Percentiles rank a stretch among this genome's conserved stretches.
phyloP scores from a whole-genome alignment of 2,113 vertebrate genomes.

The Hypocryptadius cinnamomeus region DNA sequence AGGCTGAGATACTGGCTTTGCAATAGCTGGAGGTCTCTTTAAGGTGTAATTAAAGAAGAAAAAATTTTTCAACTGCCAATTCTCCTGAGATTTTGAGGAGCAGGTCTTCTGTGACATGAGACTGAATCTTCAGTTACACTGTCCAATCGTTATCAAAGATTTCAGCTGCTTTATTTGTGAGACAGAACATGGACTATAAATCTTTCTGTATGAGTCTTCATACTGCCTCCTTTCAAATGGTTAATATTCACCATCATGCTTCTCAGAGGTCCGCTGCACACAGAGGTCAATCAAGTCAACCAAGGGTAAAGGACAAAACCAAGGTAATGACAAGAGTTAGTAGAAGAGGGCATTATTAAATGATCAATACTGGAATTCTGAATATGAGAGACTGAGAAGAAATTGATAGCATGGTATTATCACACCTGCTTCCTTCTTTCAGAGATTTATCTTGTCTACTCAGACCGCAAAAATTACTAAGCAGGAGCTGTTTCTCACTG shows the following conservation, averaged over 20 bases:
- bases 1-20: not conserved
- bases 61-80: not conserved
- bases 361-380: not conserved
- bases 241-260: not conserved
- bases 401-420: not conserved
- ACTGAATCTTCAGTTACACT: not conserved
- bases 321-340: constrained; percentile 1
- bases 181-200: not conserved
- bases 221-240: not conserved
- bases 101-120: not conserved
- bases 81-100: not conserved
- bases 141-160: not conserved
- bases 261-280: not conserved
- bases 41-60: not conserved
- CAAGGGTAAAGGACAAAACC: constrained; percentile 19
- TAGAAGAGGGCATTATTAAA: constrained; percentile 4
- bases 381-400: not conserved
- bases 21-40: not conserved
- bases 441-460: constrained; percentile 1
- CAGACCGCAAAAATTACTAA: constrained; percentile 16
- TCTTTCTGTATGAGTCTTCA: not conserved
- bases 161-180: not conserved
- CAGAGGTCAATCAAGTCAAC: not conserved
- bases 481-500: constrained; percentile 1
- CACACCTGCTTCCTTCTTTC: not conserved